Evolutionary conservation across 2,113 vertebrate species (phyloP).

Genomic region (Anthoscopus minutus): DNA sequence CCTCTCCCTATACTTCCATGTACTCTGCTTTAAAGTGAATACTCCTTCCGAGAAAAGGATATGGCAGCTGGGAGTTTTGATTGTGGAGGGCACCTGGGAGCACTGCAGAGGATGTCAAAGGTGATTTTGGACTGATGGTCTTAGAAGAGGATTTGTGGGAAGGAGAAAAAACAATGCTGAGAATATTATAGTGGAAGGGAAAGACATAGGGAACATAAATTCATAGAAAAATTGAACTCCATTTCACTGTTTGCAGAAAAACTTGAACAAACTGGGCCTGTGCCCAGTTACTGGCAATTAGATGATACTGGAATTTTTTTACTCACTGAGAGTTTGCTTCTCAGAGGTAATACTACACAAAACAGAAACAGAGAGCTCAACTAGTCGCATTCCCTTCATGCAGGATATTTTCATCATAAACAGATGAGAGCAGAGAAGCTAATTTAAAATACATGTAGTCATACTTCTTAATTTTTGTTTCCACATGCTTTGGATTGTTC

Average conservation of each 20-base stretch:
- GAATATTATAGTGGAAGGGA: background rate
- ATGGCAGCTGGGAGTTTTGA: background rate
- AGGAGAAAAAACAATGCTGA: background rate
- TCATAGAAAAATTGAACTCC: background rate
- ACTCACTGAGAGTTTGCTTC: background rate
- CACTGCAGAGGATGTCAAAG: background rate
- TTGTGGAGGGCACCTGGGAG: background rate
- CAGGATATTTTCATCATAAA: background rate
- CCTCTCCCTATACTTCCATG: fast-evolving
- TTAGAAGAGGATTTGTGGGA: background rate
- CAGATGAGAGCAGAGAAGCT: background rate
- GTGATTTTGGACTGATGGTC: background rate
- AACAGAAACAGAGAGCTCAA: background rate
- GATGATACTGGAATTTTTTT: background rate
- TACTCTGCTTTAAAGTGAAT: background rate
- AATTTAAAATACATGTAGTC: background rate
- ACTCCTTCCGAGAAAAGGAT: background rate
- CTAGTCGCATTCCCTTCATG: background rate
- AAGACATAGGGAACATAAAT: background rate
- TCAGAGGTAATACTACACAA: background rate
- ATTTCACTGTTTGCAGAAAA: background rate
- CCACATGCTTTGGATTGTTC: background rate
- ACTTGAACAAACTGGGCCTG: background rate
- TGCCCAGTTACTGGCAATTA: background rate
- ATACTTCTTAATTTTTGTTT: background rate